These are phyloP conservation scores for Oxytorus armatus DNA, from an alignment of 2,888 invertebrate species.

Conservation along the genomic window DNA sequence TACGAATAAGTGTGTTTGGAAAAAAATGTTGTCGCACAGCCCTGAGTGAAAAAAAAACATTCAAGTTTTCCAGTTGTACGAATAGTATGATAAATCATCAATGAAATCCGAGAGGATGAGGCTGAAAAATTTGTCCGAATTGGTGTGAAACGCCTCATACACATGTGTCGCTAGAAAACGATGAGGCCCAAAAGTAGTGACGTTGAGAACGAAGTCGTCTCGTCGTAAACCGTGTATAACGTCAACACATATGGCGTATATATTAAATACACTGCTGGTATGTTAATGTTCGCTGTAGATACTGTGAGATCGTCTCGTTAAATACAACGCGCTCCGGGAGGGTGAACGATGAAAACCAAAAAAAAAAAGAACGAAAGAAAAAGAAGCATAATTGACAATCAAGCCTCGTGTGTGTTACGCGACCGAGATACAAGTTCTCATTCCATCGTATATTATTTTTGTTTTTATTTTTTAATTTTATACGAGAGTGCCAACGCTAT, in stretches of 20 bases:
- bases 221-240: conserved; percentile 44
- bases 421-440: conserved; percentile 24
- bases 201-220: conserved; percentile 28
- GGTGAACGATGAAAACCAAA: conserved; percentile 31
- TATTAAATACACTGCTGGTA: conserved; percentile 6
- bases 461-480: conserved; percentile 17
- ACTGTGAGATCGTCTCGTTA: conserved; percentile 19
- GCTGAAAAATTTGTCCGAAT: not conserved
- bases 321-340: conserved; percentile 16
- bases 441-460: not conserved
- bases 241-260: conserved; percentile 48
- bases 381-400: conserved; percentile 46
- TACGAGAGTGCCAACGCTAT: not conserved
- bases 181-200: conserved; percentile 23
- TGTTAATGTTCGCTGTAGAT: conserved; percentile 15
- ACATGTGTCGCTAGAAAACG: conserved; percentile 29
- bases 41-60: too few relatives aligned
- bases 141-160: not conserved
- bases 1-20: too few relatives aligned
- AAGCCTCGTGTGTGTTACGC: conserved; percentile 8
- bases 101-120: too few relatives aligned
- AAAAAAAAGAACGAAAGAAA: not conserved
- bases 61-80: too few relatives aligned
- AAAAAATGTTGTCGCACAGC: too few relatives aligned
- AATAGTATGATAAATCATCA: too few relatives aligned